Percentiles rank a stretch among this genome's conserved stretches.
phyloP scores from a whole-genome alignment of 92 coral and sea anemone genomes.

The Heteractis magnifica region DNA sequence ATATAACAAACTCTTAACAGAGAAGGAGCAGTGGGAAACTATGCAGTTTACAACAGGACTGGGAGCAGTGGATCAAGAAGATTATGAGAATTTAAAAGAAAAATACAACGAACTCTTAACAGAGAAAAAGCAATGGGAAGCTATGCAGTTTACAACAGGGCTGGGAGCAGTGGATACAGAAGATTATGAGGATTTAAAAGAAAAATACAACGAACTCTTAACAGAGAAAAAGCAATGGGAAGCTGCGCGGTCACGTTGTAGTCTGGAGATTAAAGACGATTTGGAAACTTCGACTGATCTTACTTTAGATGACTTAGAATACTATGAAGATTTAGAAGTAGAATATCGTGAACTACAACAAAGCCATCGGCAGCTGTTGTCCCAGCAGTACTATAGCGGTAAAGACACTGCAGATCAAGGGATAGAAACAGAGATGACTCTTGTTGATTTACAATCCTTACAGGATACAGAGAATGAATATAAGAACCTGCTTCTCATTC shows the following conservation, averaged over 20 bases:
- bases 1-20: conserved; percentile 22
- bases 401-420: conserved; percentile 22
- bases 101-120: conserved; percentile 25
- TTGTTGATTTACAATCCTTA: conserved; percentile 43
- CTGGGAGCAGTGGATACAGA: neutral
- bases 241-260: neutral
- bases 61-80: neutral
- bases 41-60: conserved; percentile 11
- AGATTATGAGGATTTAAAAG: conserved; percentile 33
- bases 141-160: conserved; percentile 6
- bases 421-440: conserved; percentile 51
- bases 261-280: neutral
- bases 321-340: conserved; percentile 34
- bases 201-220: conserved; percentile 23
- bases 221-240: conserved; percentile 4
- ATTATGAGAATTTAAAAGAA: conserved; percentile 34
- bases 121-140: conserved; percentile 2
- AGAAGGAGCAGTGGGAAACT: conserved; percentile 3
- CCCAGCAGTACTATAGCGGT: neutral
- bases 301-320: conserved; percentile 16
- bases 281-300: conserved; percentile 31
- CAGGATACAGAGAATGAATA: conserved; percentile 48
- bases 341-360: conserved; percentile 36
- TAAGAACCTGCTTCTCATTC: conserved; percentile 11
- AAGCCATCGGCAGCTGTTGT: neutral